Base-by-base conservation (phyloP, 2,113 vertebrate species). In the Gadus macrocephalus region DNA sequence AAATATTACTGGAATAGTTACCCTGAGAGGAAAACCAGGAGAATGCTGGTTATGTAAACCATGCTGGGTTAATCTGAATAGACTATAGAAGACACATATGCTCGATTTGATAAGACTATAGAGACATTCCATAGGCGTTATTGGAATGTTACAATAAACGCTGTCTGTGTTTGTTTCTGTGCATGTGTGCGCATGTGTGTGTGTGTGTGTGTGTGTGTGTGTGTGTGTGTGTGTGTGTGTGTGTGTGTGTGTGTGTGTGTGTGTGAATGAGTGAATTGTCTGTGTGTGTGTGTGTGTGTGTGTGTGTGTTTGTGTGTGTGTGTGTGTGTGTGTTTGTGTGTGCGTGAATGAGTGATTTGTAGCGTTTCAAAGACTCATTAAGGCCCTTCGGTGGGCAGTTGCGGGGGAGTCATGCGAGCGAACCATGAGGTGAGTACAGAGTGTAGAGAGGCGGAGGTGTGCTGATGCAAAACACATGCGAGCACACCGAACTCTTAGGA, bases 391-490 rank as follows among this genome's bases (percentile, higher is more conserved):
- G 31, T 35, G 6, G 31, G 31, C 31, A 35, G 31, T 35, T 35
- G 31, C 31, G 0, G 31, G 31, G 31, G 31, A 35, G 31, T 35
- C 31, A 35, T 35, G 31, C 31, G 4, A 4, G 31, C 6, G 4
- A 35, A 35, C 31, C 31, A 31, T 76, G 64, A 61, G 66, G 58
- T 42, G 6, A 27, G 5, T 55, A 66, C 72, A 1, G 9, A 49
- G 14, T 27, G 59, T 38, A 53, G 22, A 9, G 25, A 35, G 31
- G 4, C 31, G 31, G 15, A 15, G 53, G n/a, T n/a, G 5, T 27
- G 31, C 25, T 73, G 76, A 82, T 74, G 42, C 64, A 68, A 85
- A 92, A 92, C 89, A 90, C 87, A 88, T 90, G 91, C 53, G 74
- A 78, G 78, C 73, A 75, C 70, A 69, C 59, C 65, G 64, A 82